phyloP scores from a whole-genome alignment of 2,797 vertebrate genomes.

The Diplodus puntazzo region DNA sequence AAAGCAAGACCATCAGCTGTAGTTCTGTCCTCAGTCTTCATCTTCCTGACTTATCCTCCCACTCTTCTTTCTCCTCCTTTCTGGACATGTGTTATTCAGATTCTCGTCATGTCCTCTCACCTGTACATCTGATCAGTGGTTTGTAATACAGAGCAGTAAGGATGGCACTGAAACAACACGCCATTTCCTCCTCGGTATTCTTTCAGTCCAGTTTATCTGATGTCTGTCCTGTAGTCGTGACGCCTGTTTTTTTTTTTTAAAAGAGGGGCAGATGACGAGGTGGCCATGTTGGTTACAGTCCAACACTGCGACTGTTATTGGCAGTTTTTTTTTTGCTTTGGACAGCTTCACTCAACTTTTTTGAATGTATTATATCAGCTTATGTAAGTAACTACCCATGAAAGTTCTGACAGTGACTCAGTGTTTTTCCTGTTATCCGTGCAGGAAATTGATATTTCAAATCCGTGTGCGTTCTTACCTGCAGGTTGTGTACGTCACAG shows the following conservation, averaged over 20 bases:
- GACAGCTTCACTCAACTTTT: conserved; percentile 6
- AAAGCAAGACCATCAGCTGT: neutral
- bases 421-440: conserved; percentile 1
- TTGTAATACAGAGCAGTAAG: neutral
- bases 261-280: neutral
- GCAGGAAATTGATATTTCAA: conserved; percentile 28
- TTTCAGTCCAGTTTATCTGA: neutral
- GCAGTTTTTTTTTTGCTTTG: conserved; percentile 7
- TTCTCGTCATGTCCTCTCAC: neutral
- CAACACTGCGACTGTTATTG: conserved; percentile 5
- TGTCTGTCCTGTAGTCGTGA: neutral
- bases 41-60: neutral
- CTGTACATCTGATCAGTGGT: neutral
- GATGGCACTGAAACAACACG: neutral
- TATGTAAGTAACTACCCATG: neutral
- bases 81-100: neutral
- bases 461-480: conserved; percentile 21
- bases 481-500: conserved; percentile 97
- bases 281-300: neutral
- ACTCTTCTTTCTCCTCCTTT: neutral
- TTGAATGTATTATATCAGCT: neutral
- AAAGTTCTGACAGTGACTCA: conserved; percentile 9
- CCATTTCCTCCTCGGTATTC: neutral
- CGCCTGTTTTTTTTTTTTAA: neutral
- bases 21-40: neutral